phyloP scores from a whole-genome alignment of 2,888 invertebrate genomes.

The Ophraella communa region DNA sequence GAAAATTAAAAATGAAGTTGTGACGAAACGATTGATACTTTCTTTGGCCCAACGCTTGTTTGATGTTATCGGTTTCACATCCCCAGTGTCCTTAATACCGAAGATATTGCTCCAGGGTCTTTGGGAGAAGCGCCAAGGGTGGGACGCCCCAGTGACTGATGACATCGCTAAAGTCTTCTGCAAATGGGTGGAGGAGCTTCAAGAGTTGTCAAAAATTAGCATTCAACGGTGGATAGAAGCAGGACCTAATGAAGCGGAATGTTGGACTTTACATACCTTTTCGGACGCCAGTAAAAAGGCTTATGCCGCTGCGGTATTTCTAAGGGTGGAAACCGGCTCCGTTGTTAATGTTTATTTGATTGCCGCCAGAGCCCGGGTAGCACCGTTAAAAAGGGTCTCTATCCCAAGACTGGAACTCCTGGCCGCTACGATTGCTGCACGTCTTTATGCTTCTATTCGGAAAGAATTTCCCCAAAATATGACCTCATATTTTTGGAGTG shows the following conservation, averaged over 20 bases:
- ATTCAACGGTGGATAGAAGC: no score
- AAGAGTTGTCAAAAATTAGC: no score
- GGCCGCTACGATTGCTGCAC: slow-evolving; percentile 23
- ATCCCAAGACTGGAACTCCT: slow-evolving; percentile 33
- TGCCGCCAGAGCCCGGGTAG: slow-evolving; percentile 21
- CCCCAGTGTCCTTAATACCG: slow-evolving; percentile 28
- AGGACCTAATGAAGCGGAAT: neutral
- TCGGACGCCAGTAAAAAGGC: slow-evolving; percentile 34
- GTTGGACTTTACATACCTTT: slow-evolving; percentile 22
- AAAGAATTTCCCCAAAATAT: no score
- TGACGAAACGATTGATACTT: slow-evolving; percentile 21
- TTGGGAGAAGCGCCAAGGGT: no score
- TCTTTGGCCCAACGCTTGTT: slow-evolving; percentile 29
- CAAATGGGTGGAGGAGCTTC: no score
- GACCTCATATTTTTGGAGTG: no score
- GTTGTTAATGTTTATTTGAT: slow-evolving; percentile 20
- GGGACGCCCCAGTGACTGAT: no score
- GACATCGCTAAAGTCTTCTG: no score
- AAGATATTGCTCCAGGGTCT: slow-evolving; percentile 27
- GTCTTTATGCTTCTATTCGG: no score
- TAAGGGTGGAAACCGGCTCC: neutral
- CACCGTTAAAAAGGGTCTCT: slow-evolving; percentile 21
- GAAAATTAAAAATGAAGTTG: neutral
- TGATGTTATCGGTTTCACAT: slow-evolving; percentile 29
- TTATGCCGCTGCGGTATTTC: slow-evolving; percentile 40